Evolutionary conservation across 1,140 invertebrate genomes (phyloP), one percentile per base, ranked within the genome.

Genomic region (Diuraphis noxia): DNA sequence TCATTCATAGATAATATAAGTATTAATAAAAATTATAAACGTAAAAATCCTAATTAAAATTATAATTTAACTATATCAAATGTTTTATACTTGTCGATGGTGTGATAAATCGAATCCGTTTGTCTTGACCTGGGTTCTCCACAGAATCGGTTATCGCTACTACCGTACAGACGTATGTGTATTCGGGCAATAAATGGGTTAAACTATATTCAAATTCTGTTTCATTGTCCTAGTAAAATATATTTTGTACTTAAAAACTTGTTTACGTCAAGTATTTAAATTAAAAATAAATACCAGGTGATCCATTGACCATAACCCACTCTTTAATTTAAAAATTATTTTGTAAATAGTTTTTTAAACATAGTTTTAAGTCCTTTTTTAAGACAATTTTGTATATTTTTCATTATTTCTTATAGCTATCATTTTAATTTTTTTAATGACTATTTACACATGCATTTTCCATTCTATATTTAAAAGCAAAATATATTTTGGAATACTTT

Each of bases 201-300:
- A 89, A 30, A n/a, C 25, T 77, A 40, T 89, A 89, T 77, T 89
- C 40, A 10, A 72, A 43, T 77, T 63, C 56, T 8, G 49, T 89
- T 89, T 89, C 40, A 19, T 89, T 89, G 72, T 72, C 56, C 88
- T 89, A 23, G 7, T n/a, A 43, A 85, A 85, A 38, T 81, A 81
- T 72, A 72, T 72, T 72, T 17, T 19, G 5, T 72, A 6, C 30
- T 72, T 13, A 72, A 72, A 72, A 72, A 72, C 56, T 17, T 72
- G 30, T 72, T 72, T 0, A n/a, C 56, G 1, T 5, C 0, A 5
- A 63, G 30, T n/a, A 17, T 72, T n/a, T 72, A n/a, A 63, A 63
- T 30, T 30, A 30, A 63, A 63, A 63, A 63, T 63, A 9, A 30
- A 56, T 56, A 56, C 21, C 46, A 21, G 21, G 19, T 49, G 43